Evolutionary conservation across 2,888 invertebrate genomes (phyloP), one percentile per base, ranked within the genome.

Genomic region (Odontocerum albicorne): DNA sequence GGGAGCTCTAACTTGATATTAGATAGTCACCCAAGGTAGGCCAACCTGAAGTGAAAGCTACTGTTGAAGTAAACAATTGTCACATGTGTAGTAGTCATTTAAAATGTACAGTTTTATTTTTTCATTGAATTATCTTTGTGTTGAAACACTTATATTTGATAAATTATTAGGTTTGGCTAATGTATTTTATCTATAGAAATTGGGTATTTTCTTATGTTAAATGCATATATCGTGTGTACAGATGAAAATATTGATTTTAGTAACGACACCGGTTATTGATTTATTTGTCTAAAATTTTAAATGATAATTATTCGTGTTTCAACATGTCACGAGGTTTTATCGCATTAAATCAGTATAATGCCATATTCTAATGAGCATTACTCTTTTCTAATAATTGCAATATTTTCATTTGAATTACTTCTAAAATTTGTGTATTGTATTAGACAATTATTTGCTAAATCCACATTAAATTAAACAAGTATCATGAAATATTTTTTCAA

Each of bases 401-500:
- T 40, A 33, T 50, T 50, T 40, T 38, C 22, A 17, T 38, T 38
- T 49, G 16, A 38, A 46, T 38, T 49, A 38, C 33, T 39, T 42
- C 17, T 42, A 33, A 50, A 42, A 17, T 50, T 50, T 40, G 42
- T 42, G 36, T 50, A 50, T 50, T 50, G 50, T 50, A 50, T 50
- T 50, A 50, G 42, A 50, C 42, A 31, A 42, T 50, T 50, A 50
- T 50, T 50, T 50, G 50, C 50, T 50, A 50, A n/a, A 50, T 50
- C 33, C 40, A 54, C 44, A 54, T 47, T 54, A 53, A 47, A 54
- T 47, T 47, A 54, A 46, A 47, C n/a, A 53, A 38, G 44, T 52
- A 52, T 52, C 52, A 32, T 32, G 47, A 53, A 39, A 46, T 21
- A 36, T 52, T 31, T 27, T 3, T 36, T 17, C 15, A n/a, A n/a